A percentile compares a stretch with the other conserved stretches of the same genome.
These are phyloP conservation scores for Oryctolagus cuniculus DNA, from an alignment of 2,113 vertebrate species.

Conservation along the genomic window mOryCun1.1 NC_091433.1:51781001-51781500, in stretches of 20 bases:
- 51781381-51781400: not conserved
- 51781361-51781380: not conserved
- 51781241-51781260: not conserved
- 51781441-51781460: not conserved
- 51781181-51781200: not conserved
- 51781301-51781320: no score
- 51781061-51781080: slow-evolving; percentile 98
- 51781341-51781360: not conserved
- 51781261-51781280: not conserved
- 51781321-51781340: not conserved
- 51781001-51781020: slow-evolving; percentile 98
- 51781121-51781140: not conserved
- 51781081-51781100: slow-evolving; percentile 95
- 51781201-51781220: not conserved
- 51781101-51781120: slow-evolving; percentile 61
- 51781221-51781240: not conserved
- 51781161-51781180: not conserved
- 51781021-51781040: slow-evolving; percentile 98
- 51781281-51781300: rapidly evolving
- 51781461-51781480: not conserved
- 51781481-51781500: not conserved
- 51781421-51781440: slow-evolving; percentile 13
- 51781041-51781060: slow-evolving; percentile 99
- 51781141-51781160: not conserved
- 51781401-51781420: not conserved